Base-by-base conservation (phyloP, 2,797 vertebrate genomes). In the Sebastes nivosus region DNA sequence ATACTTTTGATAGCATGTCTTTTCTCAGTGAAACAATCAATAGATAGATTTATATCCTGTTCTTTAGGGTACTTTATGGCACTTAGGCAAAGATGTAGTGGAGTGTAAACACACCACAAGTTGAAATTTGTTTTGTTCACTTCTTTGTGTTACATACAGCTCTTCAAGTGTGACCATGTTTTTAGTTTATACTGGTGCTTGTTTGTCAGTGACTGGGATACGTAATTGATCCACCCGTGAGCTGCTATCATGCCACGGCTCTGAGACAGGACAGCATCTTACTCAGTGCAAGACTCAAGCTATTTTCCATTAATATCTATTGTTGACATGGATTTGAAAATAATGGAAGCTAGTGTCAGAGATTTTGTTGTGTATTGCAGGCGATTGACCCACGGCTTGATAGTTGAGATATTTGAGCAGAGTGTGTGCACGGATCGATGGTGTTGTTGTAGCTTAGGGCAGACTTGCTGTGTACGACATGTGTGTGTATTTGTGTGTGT, bases 331-430 rank as follows among this genome's bases (percentile, higher is more conserved):
- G 59, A 87, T 84, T 81, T 77, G 67, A 83, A 81, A 81, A 84
- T 77, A 66, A 87, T 60, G 67, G 55, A 57, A 72, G 67, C 77
- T 69, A 71, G 70, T 61, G 58, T 78, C 36, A 27, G 25, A 68
- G 71, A 80, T 72, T 69, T 69, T 77, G 59, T 75, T 86, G 57
- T 85, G 75, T 78, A 67, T 81, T 65, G 60, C 52, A 20, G 30
- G 70, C 20, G 52, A 81, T 46, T 87, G 83, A 85, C 79, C 85
- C 77, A 64, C 86, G 83, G 87, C 80, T 79, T 85, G 82, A 87
- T 72, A 70, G 80, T 60, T 32, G 59, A 74, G 73, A 91, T 85
- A 73, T 77, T 42, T 80, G 70, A 87, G 82, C 75, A 59, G 70
- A 61, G 79, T 59, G 25, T 76, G 68, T 79, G 82, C 27, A 77